Conservation (phyloP, 2,888 invertebrate genomes). For the Thysanoteuthis rhombus region DNA sequence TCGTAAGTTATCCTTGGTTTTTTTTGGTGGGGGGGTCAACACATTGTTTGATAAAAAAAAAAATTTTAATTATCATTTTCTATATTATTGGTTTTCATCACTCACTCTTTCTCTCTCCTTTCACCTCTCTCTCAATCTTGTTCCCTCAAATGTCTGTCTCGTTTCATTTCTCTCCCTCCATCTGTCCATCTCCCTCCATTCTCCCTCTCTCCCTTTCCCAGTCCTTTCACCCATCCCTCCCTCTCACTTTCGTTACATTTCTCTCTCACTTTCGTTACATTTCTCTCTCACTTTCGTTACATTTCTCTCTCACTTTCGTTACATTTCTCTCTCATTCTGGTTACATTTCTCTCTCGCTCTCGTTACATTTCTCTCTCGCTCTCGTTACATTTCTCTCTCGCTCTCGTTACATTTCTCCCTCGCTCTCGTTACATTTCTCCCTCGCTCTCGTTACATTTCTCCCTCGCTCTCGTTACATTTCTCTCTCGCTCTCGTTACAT, state of each 20-base stretch:
- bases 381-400: too few species aligned
- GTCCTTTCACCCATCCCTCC: neutral
- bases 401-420: too few species aligned
- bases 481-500: too few species aligned
- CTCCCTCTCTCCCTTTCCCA: neutral
- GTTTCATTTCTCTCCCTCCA: neutral
- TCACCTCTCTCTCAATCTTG: neutral
- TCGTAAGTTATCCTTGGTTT: conserved; percentile 81
- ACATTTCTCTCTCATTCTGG: neutral
- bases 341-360: too few species aligned
- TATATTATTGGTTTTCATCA: too few species aligned
- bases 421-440: too few species aligned
- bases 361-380: too few species aligned
- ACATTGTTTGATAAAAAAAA: neutral
- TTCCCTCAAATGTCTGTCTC: neutral
- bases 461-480: too few species aligned
- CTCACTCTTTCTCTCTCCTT: neutral
- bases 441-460: too few species aligned
- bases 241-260: neutral
- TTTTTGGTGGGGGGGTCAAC: too few species aligned
- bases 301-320: too few species aligned
- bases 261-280: neutral
- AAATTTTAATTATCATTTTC: too few species aligned
- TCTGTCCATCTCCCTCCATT: neutral
- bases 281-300: neutral